Evolutionary conservation across 2,888 invertebrate genomes (phyloP).

Genomic region (Erannis defoliaria): DNA sequence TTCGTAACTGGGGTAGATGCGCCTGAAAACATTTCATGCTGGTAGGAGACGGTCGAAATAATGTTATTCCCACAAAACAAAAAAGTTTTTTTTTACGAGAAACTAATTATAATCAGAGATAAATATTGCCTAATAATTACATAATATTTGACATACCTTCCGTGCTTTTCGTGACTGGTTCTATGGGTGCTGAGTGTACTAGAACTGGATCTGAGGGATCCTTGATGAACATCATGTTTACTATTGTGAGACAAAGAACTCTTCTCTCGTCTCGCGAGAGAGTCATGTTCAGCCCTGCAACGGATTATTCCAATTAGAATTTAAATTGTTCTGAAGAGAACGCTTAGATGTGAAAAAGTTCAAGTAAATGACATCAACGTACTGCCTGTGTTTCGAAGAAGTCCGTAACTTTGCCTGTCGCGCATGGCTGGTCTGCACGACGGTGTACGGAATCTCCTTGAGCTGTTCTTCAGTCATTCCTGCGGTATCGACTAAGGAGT

Average conservation of each 20-base stretch:
- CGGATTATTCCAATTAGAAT: slow-evolving; percentile 14
- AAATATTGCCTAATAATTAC: neutral
- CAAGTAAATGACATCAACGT: slow-evolving; percentile 44
- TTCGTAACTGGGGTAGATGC: slow-evolving; percentile 78
- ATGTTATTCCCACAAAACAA: too few species aligned
- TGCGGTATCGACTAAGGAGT: slow-evolving; percentile 94
- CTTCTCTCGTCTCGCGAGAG: slow-evolving; percentile 77
- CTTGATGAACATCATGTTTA: slow-evolving; percentile 75
- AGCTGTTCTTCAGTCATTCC: slow-evolving; percentile 96
- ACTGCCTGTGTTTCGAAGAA: slow-evolving; percentile 79
- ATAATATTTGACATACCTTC: slow-evolving; percentile 58
- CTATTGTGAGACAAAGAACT: slow-evolving; percentile 72
- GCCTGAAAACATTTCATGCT: slow-evolving; percentile 62
- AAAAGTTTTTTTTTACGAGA: too few species aligned
- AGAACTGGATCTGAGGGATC: slow-evolving; percentile 87
- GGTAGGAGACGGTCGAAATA: neutral
- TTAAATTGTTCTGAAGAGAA: neutral
- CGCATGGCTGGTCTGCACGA: slow-evolving; percentile 91
- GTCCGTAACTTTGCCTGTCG: slow-evolving; percentile 86
- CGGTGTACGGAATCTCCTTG: slow-evolving; percentile 95
- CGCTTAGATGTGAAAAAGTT: neutral
- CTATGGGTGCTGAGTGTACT: slow-evolving; percentile 87
- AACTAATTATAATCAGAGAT: too few species aligned
- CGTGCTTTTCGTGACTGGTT: slow-evolving; percentile 82
- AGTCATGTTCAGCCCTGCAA: slow-evolving; percentile 75